phyloP scores from a whole-genome alignment of 2,888 invertebrate species.

The Myathropa florea region DNA sequence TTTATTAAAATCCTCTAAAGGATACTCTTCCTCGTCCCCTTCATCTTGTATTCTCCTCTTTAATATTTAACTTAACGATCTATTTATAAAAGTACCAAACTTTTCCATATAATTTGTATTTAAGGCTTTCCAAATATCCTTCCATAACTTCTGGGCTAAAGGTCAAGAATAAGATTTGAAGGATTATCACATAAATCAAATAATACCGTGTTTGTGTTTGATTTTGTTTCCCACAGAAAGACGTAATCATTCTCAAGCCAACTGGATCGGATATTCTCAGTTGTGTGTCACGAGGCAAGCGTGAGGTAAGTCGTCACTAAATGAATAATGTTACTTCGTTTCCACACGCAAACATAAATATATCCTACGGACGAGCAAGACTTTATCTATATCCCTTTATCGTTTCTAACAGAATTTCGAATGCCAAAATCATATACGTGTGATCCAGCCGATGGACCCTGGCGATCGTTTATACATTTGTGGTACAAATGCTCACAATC shows the following conservation, averaged over 20 bases:
- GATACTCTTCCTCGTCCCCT: no score
- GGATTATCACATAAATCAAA: neutral
- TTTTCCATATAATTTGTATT: no score
- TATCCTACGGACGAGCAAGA: neutral
- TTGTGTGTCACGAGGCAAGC: constrained; percentile 97
- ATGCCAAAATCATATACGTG: constrained; percentile 96
- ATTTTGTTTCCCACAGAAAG: constrained; percentile 85
- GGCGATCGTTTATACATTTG: constrained; percentile 94
- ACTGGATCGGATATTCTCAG: constrained; percentile 90
- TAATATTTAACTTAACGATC: no score
- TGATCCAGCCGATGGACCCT: constrained; percentile 95
- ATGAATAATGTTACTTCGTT: constrained; percentile 7
- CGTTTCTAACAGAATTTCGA: constrained; percentile 89
- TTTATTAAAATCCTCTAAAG: no score
- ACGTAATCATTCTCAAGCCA: constrained; percentile 93
- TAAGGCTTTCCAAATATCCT: neutral
- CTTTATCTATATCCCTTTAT: neutral
- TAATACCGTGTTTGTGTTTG: neutral
- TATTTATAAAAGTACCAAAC: no score
- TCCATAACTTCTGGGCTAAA: neutral
- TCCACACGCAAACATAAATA: neutral
- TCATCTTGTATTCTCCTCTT: no score
- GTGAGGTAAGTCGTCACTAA: constrained; percentile 86
- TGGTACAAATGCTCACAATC: constrained; percentile 96
- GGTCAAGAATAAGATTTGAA: neutral